These are phyloP conservation scores for Turnix velox DNA, from an alignment of 2,113 vertebrate genomes.

Conservation along the genomic window DNA sequence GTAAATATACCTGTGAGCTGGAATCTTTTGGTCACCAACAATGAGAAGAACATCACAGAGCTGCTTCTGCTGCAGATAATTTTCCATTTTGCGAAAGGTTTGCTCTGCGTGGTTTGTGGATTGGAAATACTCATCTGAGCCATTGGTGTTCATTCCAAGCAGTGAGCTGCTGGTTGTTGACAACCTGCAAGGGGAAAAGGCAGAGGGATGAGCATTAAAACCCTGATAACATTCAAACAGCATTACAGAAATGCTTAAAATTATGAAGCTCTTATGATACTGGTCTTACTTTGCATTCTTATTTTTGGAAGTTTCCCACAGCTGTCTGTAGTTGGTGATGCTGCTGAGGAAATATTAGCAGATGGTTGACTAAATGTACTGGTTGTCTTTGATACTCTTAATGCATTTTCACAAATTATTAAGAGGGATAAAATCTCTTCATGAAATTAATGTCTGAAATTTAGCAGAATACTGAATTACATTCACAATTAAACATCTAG, in stretches of 20 bases:
- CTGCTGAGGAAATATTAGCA: not conserved
- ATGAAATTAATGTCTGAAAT: not conserved
- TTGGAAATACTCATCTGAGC: constrained; percentile 88
- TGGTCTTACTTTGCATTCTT: not conserved
- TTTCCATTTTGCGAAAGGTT: constrained; percentile 94
- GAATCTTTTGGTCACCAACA: constrained; percentile 90
- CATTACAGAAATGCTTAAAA: not conserved
- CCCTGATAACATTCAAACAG: fast-evolving
- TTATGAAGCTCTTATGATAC: not conserved
- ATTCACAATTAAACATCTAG: not conserved
- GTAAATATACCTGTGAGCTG: constrained; percentile 85
- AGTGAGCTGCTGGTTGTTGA: constrained; percentile 70
- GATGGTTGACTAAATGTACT: not conserved
- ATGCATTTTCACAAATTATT: not conserved
- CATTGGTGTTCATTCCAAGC: constrained; percentile 78
- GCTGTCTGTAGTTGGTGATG: not conserved
- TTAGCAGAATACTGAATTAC: not conserved
- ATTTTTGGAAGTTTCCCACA: not conserved
- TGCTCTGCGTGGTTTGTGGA: constrained; percentile 89
- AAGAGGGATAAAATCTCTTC: not conserved
- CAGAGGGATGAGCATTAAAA: not conserved
- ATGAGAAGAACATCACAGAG: constrained; percentile 94
- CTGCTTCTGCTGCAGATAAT: constrained; percentile 93
- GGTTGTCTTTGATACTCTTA: not conserved
- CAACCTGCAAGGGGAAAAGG: constrained; percentile 68